Percentiles rank a stretch among this genome's conserved stretches.
phyloP scores from a whole-genome alignment of 2,797 vertebrate species.

The Pipistrellus pipistrellus region DNA sequence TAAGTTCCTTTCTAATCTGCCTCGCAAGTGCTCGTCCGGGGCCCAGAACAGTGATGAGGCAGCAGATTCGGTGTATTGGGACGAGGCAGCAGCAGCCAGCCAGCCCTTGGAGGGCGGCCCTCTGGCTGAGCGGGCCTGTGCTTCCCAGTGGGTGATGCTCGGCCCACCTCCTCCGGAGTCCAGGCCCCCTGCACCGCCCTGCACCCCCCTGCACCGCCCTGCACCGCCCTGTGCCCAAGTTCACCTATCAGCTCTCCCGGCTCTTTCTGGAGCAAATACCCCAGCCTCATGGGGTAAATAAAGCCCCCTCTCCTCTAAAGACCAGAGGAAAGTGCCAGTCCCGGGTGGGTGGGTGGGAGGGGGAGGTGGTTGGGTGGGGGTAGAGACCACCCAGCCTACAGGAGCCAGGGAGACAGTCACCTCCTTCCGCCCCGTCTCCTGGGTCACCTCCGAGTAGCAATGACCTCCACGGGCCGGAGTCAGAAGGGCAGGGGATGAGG shows the following conservation, averaged over 20 bases:
- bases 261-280: neutral
- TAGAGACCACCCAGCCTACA: neutral
- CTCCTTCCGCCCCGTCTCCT: neutral
- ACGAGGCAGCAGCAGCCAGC: slow-evolving; percentile 86
- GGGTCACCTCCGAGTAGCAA: neutral
- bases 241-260: neutral
- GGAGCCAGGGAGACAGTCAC: neutral
- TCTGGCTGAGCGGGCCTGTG: neutral
- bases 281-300: fast-evolving
- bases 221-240: neutral
- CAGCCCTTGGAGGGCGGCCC: slow-evolving; percentile 70
- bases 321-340: neutral
- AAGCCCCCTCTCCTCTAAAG: neutral
- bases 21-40: slow-evolving; percentile 90
- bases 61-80: slow-evolving; percentile 91
- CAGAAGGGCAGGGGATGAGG: neutral
- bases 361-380: neutral
- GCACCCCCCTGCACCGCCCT: too few relatives aligned
- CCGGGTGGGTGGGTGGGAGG: neutral
- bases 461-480: neutral
- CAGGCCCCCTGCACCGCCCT: neutral
- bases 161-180: neutral
- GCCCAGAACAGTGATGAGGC: slow-evolving; percentile 89
- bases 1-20: slow-evolving; percentile 91
- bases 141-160: neutral